Conservation (phyloP, 2,888 invertebrate species). For the Caenorhabditis afra region DNA sequence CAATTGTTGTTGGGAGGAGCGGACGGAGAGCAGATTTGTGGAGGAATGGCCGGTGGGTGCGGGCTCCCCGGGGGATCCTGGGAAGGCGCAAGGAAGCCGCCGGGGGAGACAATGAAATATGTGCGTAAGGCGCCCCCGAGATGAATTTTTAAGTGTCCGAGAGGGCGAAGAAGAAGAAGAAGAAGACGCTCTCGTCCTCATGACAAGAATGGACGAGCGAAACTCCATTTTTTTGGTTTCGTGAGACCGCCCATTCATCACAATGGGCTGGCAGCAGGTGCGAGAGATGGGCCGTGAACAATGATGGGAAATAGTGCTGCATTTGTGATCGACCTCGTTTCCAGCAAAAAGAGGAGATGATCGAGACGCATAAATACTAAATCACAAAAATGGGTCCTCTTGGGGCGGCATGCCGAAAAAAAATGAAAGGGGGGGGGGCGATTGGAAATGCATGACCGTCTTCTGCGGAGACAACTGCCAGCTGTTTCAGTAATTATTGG, state of each 20-base stretch:
- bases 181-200: too few species aligned
- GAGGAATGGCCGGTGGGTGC: conserved; percentile 44
- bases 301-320: conserved; percentile 17
- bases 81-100: conserved; percentile 8
- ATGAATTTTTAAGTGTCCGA: conserved; percentile 50
- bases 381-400: conserved; percentile 15
- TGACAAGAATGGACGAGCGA: conserved; percentile 4
- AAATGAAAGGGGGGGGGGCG: conserved; percentile 11
- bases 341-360: conserved; percentile 28
- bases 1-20: not conserved
- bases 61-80: conserved; percentile 44
- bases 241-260: conserved; percentile 6
- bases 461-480: conserved; percentile 10
- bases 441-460: conserved; percentile 42
- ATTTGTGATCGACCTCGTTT: conserved; percentile 21
- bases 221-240: conserved; percentile 3
- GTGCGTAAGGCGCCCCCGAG: conserved; percentile 31
- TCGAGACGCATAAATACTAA: conserved; percentile 45
- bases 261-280: conserved; percentile 18
- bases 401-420: conserved; percentile 2
- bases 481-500: conserved; percentile 46
- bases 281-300: conserved; percentile 22
- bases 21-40: conserved; percentile 29
- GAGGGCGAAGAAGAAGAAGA: not conserved
- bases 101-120: conserved; percentile 44